A percentile compares a stretch with the other conserved stretches of the same genome.
phyloP scores from a whole-genome alignment of 2,113 vertebrate species.

The Hemiprocne comata region DNA sequence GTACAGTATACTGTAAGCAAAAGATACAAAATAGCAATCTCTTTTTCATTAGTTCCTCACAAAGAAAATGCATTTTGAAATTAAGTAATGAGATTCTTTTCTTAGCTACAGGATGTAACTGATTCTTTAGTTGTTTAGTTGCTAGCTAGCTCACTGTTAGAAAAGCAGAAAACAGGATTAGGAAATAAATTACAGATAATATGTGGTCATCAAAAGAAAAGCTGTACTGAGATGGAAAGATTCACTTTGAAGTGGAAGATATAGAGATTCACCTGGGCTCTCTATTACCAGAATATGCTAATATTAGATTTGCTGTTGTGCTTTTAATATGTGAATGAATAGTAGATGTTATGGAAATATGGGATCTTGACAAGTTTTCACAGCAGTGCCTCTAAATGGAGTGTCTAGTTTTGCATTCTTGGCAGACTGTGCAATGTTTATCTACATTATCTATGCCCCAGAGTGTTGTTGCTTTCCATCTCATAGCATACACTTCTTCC shows the following conservation, averaged over 20 bases:
- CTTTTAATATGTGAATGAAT: background rate
- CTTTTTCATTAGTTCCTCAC: background rate
- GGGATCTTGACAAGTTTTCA: background rate
- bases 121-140: background rate
- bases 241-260: background rate
- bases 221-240: background rate
- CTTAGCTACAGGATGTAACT: background rate
- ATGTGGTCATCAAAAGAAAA: background rate
- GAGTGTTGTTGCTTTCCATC: background rate
- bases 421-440: background rate
- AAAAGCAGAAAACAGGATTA: background rate
- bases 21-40: background rate
- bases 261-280: background rate
- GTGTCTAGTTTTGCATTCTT: background rate
- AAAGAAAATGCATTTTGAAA: background rate
- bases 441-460: background rate
- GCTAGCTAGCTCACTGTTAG: background rate
- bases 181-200: background rate
- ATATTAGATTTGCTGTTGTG: background rate
- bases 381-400: background rate
- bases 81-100: background rate
- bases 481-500: rapidly evolving
- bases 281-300: background rate
- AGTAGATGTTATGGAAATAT: background rate
- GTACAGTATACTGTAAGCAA: background rate